Evolutionary conservation across 2,888 invertebrate genomes (phyloP).

Genomic region (Pseudococcus viburni): DNA sequence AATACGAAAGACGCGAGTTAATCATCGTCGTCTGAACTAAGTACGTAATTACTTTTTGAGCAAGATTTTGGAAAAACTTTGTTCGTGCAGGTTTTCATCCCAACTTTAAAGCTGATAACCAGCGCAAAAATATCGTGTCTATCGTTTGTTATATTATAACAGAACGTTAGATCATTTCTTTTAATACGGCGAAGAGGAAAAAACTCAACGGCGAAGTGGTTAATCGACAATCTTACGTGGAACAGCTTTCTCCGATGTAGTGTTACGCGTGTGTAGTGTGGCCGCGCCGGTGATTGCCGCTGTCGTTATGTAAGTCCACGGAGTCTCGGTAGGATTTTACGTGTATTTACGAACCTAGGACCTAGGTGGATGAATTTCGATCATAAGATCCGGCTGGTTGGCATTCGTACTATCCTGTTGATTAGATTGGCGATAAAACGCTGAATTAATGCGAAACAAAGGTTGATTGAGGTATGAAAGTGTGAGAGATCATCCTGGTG

Average conservation of each 20-base stretch:
- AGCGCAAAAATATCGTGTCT: background rate
- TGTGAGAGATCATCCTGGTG: background rate
- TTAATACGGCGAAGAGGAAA: slow-evolving; percentile 6
- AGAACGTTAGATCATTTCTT: slow-evolving; percentile 34
- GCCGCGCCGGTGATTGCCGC: background rate
- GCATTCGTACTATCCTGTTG: background rate
- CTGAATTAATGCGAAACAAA: background rate
- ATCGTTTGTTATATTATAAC: background rate
- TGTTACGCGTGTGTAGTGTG: background rate
- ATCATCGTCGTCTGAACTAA: background rate
- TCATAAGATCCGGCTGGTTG: background rate
- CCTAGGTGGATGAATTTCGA: background rate
- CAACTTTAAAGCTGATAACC: background rate
- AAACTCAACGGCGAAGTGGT: background rate
- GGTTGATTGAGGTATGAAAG: background rate
- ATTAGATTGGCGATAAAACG: background rate
- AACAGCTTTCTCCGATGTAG: slow-evolving; percentile 40
- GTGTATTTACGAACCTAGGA: background rate
- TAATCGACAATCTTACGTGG: slow-evolving; percentile 44
- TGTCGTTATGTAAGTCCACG: slow-evolving; percentile 9
- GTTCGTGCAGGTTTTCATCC: background rate
- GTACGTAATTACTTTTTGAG: background rate
- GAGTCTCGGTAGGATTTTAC: background rate
- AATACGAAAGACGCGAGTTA: background rate
- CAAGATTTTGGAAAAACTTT: background rate